Base-by-base conservation (phyloP, 2,797 vertebrate genomes). In the Podargus strigoides region DNA sequence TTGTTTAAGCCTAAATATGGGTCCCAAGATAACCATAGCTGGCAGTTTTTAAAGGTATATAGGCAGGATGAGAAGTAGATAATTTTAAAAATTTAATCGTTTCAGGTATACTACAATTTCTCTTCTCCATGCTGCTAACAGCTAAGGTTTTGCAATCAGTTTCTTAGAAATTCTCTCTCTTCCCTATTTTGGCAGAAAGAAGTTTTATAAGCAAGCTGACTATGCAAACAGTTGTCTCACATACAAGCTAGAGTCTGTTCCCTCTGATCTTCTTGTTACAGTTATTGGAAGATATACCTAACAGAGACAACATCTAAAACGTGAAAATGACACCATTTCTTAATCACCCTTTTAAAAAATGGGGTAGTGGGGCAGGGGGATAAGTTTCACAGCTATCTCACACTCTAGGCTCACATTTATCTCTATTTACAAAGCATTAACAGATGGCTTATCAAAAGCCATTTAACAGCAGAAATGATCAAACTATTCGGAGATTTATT, bases 391-490 rank as follows among this genome's bases (percentile, higher is more conserved):
- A 79, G 74, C 85, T 73, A 90, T 70, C 83, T 86, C 55, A 74
- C 70, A 73, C 83, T 88, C 82, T 42, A 91, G 77, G 74, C 70
- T 94, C 85, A 89, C 91, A 96, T 94, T 70, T 94, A 94, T 79
- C 37, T 67, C 82, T 90, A 76, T 90, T 91, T 84, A 95, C 89
- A 86, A 60, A 94, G 87, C 44, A 81, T 79, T 88, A 93, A 79
- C 89, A 94, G 87, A 93, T 91, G 70, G 74, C 50, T 94, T 96
- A 95, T 89, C 87, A 94, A 88, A 96, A 96, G 60, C n/a, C 77
- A 79, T 75, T 96, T 95, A 93, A 42, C 59, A 90, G 74, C 50
- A 96, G 52, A 96, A 96, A 74, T 41, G 1, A 97, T 87, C 77
- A 87, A 93, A 88, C 80, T 90, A 36, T 56, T 86, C 39, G 14